These are phyloP conservation scores for Nothocercus nigrocapillus DNA, from an alignment of 2,113 vertebrate species.

Conservation along the genomic window DNA sequence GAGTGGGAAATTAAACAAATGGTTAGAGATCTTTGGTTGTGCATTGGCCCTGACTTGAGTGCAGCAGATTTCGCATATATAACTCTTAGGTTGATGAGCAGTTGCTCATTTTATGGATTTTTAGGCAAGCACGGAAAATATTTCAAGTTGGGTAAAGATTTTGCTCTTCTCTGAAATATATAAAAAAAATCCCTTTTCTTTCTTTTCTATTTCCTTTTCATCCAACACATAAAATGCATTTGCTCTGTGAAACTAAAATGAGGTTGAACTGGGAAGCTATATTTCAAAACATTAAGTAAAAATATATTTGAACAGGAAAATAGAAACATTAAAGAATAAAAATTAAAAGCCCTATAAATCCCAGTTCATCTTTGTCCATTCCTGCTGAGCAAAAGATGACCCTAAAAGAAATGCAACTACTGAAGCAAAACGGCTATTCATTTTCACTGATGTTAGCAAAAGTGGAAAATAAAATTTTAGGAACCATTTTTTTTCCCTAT, in stretches of 20 bases:
- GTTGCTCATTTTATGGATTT: conserved; percentile 39
- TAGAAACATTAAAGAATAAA: conserved; percentile 46
- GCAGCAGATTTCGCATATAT: neutral
- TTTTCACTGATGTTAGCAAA: neutral
- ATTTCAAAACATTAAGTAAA: conserved; percentile 37
- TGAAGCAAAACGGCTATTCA: conserved; percentile 15
- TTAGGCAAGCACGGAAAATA: conserved; percentile 46
- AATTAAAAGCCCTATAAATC: conserved; percentile 42
- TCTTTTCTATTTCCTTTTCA: neutral
- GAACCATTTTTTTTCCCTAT: neutral
- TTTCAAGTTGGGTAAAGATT: conserved; percentile 43
- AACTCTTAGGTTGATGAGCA: conserved; percentile 14
- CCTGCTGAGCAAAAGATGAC: conserved; percentile 27
- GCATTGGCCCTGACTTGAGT: neutral
- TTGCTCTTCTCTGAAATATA: neutral
- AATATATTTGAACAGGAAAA: conserved; percentile 51
- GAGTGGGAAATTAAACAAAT: conserved; percentile 27
- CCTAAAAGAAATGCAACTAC: conserved; percentile 18
- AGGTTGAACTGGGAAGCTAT: neutral
- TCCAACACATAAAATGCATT: neutral
- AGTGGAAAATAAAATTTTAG: neutral
- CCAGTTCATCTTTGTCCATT: conserved; percentile 33
- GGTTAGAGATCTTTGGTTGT: conserved; percentile 2
- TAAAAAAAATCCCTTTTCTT: neutral
- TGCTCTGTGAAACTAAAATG: neutral